A percentile compares a stretch with the other conserved stretches of the same genome.
These are phyloP conservation scores for Jaculus jaculus DNA, from an alignment of 2,113 vertebrate genomes.

Conservation along the genomic window DNA sequence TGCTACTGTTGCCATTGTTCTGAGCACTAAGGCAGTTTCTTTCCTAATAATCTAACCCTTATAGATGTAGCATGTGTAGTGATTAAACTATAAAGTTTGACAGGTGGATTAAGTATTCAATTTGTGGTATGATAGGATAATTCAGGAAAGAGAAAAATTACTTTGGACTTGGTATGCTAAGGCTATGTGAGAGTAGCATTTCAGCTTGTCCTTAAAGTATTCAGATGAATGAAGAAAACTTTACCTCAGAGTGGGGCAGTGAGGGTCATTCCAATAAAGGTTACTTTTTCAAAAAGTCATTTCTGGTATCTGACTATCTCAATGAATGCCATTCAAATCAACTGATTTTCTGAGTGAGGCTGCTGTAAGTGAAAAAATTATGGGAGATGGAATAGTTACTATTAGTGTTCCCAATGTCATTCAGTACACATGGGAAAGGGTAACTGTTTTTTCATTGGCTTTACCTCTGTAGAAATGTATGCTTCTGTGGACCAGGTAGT, in stretches of 20 bases:
- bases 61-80: background rate
- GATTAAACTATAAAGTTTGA: slow-evolving; percentile 26
- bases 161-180: background rate
- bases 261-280: background rate
- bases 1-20: background rate
- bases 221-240: background rate
- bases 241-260: background rate
- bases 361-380: background rate
- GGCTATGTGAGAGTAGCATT: background rate
- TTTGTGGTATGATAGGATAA: background rate
- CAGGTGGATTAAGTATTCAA: background rate
- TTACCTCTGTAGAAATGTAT: background rate
- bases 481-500: background rate
- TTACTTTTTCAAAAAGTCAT: background rate
- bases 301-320: background rate
- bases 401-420: background rate
- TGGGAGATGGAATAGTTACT: background rate
- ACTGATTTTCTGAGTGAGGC: background rate
- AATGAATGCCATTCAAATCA: background rate
- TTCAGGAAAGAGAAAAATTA: background rate
- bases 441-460: background rate
- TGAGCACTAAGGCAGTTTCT: background rate
- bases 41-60: background rate
- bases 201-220: background rate
- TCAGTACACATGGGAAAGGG: rapidly evolving